phyloP scores from a whole-genome alignment of 2,113 vertebrate genomes.

The Ancistrus triradiatus region DNA sequence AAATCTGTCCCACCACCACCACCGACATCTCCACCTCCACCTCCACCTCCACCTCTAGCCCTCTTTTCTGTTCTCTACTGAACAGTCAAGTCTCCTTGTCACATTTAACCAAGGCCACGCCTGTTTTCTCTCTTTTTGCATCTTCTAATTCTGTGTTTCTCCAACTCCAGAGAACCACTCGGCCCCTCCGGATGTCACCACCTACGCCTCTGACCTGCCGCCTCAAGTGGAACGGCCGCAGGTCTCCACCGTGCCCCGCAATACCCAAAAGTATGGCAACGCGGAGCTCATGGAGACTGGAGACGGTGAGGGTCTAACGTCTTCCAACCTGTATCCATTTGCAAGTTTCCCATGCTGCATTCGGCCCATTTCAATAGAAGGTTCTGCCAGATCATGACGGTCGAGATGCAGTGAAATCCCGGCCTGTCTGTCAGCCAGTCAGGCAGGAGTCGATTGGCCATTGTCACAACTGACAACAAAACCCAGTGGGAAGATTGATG shows the following conservation, averaged over 20 bases:
- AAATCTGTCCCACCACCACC: background rate
- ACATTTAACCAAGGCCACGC: too few relatives aligned
- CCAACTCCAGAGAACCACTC: slow-evolving; percentile 86
- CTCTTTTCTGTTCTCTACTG: background rate
- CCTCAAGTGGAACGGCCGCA: slow-evolving; percentile 87
- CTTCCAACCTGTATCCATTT: too few relatives aligned
- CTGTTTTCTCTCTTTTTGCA: slow-evolving; percentile 9
- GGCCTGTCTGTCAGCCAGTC: too few relatives aligned
- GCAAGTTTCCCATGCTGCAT: too few relatives aligned
- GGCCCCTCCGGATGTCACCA: slow-evolving; percentile 93
- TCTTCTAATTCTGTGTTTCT: slow-evolving; percentile 16
- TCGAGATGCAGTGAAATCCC: too few relatives aligned
- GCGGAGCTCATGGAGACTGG: slow-evolving; percentile 98
- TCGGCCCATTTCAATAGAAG: too few relatives aligned
- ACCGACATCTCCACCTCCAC: slow-evolving; percentile 1
- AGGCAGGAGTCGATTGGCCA: too few relatives aligned
- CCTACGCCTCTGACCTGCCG: slow-evolving; percentile 86
- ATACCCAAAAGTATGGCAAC: slow-evolving; percentile 93
- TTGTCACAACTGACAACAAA: too few relatives aligned
- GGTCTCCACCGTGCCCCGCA: slow-evolving; percentile 84
- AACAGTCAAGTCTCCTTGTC: too few relatives aligned
- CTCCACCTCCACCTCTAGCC: background rate
- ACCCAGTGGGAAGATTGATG: too few relatives aligned
- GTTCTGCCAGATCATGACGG: too few relatives aligned
- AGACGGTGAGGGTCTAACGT: slow-evolving; percentile 91